Evolutionary conservation across 2,888 invertebrate species (phyloP), one percentile per base, ranked within the genome.

Genomic region (Xiphydria camelus): DNA sequence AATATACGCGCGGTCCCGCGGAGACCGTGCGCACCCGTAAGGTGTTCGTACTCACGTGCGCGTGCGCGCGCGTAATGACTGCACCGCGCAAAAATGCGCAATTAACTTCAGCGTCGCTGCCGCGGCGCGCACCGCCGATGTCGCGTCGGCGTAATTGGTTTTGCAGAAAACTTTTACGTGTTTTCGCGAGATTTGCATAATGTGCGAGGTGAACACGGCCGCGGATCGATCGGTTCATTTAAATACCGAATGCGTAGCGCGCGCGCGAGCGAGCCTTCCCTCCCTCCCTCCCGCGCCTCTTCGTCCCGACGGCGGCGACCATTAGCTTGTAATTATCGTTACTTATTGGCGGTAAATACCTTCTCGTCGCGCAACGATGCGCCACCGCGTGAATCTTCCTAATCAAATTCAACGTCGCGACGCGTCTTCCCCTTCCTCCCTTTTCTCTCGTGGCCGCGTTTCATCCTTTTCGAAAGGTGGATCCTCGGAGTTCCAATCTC

Each of bases 221-320:
- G n/a, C 53, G 64, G 71, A 71, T 71, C 73, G 70, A 72, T 73
- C 71, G 72, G 69, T 73, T 69, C 70, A 73, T 73, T 73, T 73
- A 70, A 73, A 73, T 73, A 72, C 66, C 64, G 68, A 64, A 67
- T 66, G 61, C 59, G 58, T 49, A 55, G 52, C 52, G 33, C 47
- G 49, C 52, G 47, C 46, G 55, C 53, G 47, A 43, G 46, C 48
- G 44, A 51, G 45, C 46, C 46, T 41, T 33, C 23, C 40, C 42
- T 42, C 34, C 44, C 45, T 40, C 42, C 39, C 44, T 40, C 37
- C 26, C 26, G 48, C 26, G 45, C 41, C 48, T 52, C 59, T 47
- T 38, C 47, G 44, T 34, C n/a, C n/a, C n/a, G n/a, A n/a, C 29
- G 49, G 41, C 47, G 56, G 45, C 52, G 46, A 53, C 66, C 72